These are phyloP conservation scores for Pandion haliaetus DNA, from an alignment of 2,113 vertebrate genomes.

Conservation along the genomic window DNA sequence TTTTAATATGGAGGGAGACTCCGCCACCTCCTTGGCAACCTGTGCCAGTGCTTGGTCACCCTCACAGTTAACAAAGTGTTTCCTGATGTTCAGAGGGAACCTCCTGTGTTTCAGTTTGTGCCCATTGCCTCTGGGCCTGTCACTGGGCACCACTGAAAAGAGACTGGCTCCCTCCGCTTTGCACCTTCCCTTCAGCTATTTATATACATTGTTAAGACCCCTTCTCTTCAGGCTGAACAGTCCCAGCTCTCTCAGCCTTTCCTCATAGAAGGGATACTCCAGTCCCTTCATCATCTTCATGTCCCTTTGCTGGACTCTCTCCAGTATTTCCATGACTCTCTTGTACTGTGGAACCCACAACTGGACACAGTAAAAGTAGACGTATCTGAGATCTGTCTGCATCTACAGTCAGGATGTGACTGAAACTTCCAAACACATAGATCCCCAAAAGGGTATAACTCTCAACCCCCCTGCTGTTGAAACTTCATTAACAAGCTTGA, in stretches of 20 bases:
- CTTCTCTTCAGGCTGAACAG: not conserved
- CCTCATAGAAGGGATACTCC: not conserved
- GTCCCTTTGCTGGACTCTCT: not conserved
- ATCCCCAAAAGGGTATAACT: not conserved
- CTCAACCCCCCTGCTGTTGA: accelerated
- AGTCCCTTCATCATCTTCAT: not conserved
- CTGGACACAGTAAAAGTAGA: not conserved
- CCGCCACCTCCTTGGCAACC: not conserved
- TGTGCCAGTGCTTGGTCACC: not conserved
- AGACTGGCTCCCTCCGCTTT: not conserved
- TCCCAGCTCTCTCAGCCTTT: not conserved
- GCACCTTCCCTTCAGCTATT: not conserved
- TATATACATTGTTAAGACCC: not conserved
- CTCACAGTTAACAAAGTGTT: not conserved
- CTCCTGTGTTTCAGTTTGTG: not conserved
- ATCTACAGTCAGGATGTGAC: not conserved
- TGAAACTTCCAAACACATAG: not conserved
- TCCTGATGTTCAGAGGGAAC: not conserved
- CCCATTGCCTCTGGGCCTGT: not conserved
- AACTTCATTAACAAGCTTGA: not conserved
- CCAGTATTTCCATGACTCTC: not conserved
- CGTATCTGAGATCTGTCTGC: not conserved
- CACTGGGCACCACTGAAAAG: not conserved
- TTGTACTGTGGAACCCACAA: not conserved
- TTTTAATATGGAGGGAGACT: not conserved